Evolutionary conservation across 1,140 invertebrate species (phyloP).

Genomic region (Arion vulgaris): DNA sequence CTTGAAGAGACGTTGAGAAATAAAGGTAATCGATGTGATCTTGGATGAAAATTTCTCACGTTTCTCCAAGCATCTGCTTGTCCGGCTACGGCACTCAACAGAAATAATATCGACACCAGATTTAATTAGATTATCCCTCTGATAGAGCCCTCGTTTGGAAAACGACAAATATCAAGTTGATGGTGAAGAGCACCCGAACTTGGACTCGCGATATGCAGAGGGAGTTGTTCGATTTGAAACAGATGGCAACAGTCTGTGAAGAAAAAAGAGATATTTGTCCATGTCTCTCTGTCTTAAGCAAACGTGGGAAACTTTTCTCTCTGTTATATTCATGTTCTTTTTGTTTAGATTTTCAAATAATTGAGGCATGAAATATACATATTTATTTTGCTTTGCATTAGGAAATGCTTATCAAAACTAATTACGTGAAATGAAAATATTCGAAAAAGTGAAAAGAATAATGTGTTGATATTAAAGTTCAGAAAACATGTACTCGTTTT

Average conservation of each 20-base stretch:
- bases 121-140: conserved; percentile 7
- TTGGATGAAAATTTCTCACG: not conserved
- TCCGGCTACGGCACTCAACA: not conserved
- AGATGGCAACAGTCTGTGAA: not conserved
- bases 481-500: too few relatives aligned
- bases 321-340: not conserved
- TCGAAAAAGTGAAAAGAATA: too few relatives aligned
- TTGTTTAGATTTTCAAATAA: too few relatives aligned
- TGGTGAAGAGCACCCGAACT: not conserved
- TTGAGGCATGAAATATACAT: too few relatives aligned
- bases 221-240: not conserved
- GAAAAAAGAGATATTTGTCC: not conserved
- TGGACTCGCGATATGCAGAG: not conserved
- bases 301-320: not conserved
- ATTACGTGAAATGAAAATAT: too few relatives aligned
- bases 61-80: not conserved
- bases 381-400: too few relatives aligned
- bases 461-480: too few relatives aligned
- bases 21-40: not conserved
- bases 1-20: not conserved
- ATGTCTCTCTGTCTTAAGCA: not conserved
- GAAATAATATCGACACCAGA: conserved; percentile 11
- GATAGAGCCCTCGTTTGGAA: conserved; percentile 7
- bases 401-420: too few relatives aligned
- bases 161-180: conserved; percentile 2